Percentiles rank a stretch among this genome's conserved stretches.
Conservation (phyloP, 2,888 invertebrate genomes). For the Shargacucullia verbasci region DNA sequence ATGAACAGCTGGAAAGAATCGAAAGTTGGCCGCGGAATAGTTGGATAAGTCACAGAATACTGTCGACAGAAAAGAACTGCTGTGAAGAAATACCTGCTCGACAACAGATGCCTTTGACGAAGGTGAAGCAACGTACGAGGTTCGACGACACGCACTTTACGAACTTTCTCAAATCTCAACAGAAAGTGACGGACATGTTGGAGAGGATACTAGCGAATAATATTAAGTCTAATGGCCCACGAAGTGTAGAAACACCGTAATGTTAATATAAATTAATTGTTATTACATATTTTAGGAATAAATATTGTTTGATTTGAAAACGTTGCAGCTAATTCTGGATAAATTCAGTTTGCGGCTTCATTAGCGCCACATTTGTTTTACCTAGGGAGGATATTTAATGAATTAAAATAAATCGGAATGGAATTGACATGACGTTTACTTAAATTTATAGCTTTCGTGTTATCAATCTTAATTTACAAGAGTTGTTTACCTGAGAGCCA, state of each 20-base stretch:
- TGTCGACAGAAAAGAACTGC: constrained; percentile 43
- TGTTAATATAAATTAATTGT: neutral
- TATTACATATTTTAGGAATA: constrained; percentile 10
- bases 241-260: constrained; percentile 67
- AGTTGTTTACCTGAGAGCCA: constrained; percentile 93
- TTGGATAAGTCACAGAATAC: constrained; percentile 59
- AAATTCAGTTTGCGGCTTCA: no score
- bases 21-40: constrained; percentile 36
- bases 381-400: no score
- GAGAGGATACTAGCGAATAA: constrained; percentile 74
- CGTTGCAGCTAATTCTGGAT: no score
- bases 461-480: neutral
- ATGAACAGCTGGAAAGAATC: constrained; percentile 62
- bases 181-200: constrained; percentile 81
- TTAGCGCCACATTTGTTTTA: no score
- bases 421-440: no score
- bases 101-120: constrained; percentile 68
- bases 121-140: constrained; percentile 57
- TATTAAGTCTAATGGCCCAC: constrained; percentile 57
- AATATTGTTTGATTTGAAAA: constrained; percentile 6
- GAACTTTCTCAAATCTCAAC: constrained; percentile 78
- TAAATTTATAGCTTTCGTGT: no score
- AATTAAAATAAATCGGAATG: no score
- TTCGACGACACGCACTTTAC: constrained; percentile 75
- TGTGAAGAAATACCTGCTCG: constrained; percentile 64